Evolutionary conservation across 1,140 invertebrate species (phyloP).

Genomic region (Hylaeus anthracinus): DNA sequence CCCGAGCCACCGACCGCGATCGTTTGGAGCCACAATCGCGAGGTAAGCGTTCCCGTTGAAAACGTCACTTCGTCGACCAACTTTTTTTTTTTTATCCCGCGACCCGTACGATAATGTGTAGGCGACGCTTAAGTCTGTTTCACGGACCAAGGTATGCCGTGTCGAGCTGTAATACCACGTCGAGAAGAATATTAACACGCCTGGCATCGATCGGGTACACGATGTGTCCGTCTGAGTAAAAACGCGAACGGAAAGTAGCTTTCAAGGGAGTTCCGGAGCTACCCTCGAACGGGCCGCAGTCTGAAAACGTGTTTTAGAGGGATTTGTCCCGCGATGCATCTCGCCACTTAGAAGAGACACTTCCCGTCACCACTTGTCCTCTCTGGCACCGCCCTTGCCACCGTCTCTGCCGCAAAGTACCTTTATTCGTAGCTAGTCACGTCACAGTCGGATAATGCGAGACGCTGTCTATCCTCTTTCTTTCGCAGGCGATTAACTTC

Average conservation of each 20-base stretch:
- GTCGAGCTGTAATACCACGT: too few relatives aligned
- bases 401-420: slow-evolving; percentile 14
- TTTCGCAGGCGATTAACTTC: slow-evolving; percentile 87
- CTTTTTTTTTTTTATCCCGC: too few relatives aligned
- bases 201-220: neutral
- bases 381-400: neutral
- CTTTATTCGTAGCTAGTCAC: slow-evolving; percentile 42
- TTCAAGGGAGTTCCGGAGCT: neutral
- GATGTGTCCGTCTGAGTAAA: neutral
- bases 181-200: neutral
- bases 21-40: slow-evolving; percentile 90
- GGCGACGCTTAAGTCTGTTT: too few relatives aligned
- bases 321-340: slow-evolving; percentile 44
- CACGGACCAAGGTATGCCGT: too few relatives aligned
- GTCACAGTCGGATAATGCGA: slow-evolving; percentile 33
- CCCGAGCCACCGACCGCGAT: slow-evolving; percentile 90
- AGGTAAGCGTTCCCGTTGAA: slow-evolving; percentile 79
- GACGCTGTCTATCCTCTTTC: slow-evolving; percentile 47
- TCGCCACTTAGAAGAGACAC: slow-evolving; percentile 29
- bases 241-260: neutral
- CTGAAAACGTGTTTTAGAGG: slow-evolving; percentile 40
- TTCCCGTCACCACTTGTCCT: slow-evolving; percentile 36
- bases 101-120: too few relatives aligned
- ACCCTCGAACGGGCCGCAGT: neutral
- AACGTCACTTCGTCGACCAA: too few relatives aligned